Evolutionary conservation across 2,797 vertebrate genomes (phyloP), one percentile per base, ranked within the genome.

Genomic region (Trematomus bernacchii): DNA sequence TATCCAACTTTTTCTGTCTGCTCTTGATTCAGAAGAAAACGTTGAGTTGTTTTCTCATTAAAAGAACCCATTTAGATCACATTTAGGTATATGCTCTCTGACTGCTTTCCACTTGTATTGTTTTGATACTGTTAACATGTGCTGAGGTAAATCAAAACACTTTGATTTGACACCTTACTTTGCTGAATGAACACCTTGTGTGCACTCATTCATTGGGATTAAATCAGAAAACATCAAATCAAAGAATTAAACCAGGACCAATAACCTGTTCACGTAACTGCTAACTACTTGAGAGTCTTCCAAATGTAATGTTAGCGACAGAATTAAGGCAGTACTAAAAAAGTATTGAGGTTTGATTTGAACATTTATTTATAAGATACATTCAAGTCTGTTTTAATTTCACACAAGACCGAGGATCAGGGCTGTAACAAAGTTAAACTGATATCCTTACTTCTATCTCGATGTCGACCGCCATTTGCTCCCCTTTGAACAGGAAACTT

Each of bases 401-500:
- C 13, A 14, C 15, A 33, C 50, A 27, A 37, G 7, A 44, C 21
- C 10, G 10, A 44, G 30, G 13, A 40, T 69, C 10, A 21, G 10
- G 10, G 6, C 9, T 60, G 43, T 33, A 59, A 66, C 18, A 19
- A 27, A 27, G 27, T 5, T 42, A 33, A 27, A 23, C 23, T 65
- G 43, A 2, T 21, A 23, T 30, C 72, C 15, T 55, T 50, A 30
- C 16, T 57, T 30, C 18, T 21, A 37, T 60, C 6, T 66, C 64
- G 16, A 30, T 50, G 4, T 0, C 43, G 14, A 61, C n/a, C 42
- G 19, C 58, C 6, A 12, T 37, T 40, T 73, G 7, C 6, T 15
- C 11, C 23, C 27, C 4, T 11, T 18, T 61, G 3, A 66, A 68
- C 67, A 55, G 23, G 40, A 83, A 79, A 51, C 43, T 1, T 6